phyloP scores from a whole-genome alignment of 1,140 invertebrate species.

The Drosophila guanche region DNA sequence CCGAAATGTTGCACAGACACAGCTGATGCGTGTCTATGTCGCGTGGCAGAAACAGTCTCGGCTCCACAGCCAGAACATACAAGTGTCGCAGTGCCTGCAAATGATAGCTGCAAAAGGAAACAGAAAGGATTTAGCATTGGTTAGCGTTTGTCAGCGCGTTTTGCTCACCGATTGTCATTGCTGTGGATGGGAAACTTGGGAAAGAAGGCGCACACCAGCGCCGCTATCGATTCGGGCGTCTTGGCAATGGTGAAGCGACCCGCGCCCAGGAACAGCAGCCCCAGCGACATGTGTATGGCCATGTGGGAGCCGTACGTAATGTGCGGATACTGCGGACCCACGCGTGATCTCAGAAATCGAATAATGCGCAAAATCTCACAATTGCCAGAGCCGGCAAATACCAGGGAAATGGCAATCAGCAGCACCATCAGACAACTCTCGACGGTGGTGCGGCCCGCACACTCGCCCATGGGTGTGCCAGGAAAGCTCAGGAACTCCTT shows the following conservation, averaged over 20 bases:
- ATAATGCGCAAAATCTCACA: constrained; percentile 93
- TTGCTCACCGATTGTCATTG: constrained; percentile 91
- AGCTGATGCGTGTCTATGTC: constrained; percentile 91
- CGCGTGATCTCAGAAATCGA: constrained; percentile 90
- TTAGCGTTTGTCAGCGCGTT: too few species aligned
- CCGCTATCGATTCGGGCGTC: constrained; percentile 92
- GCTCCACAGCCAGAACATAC: constrained; percentile 96
- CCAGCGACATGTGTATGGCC: constrained; percentile 96
- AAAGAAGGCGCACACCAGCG: constrained; percentile 95
- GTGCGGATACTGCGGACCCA: constrained; percentile 86
- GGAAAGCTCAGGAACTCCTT: constrained; percentile 83
- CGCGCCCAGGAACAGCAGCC: constrained; percentile 96
- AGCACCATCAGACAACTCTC: constrained; percentile 95
- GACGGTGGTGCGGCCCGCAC: constrained; percentile 94
- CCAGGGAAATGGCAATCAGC: constrained; percentile 85
- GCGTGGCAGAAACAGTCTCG: constrained; percentile 92
- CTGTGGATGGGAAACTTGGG: constrained; percentile 98
- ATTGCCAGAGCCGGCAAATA: constrained; percentile 97
- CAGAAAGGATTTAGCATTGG: neutral
- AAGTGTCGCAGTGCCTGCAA: constrained; percentile 97
- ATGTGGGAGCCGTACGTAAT: constrained; percentile 96
- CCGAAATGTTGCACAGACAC: constrained; percentile 91
- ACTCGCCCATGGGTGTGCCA: constrained; percentile 90
- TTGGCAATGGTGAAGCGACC: constrained; percentile 94
- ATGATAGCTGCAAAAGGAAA: constrained; percentile 87